These are phyloP conservation scores for Oryzias celebensis DNA, from an alignment of 2,113 vertebrate species.

Conservation along the genomic window DNA sequence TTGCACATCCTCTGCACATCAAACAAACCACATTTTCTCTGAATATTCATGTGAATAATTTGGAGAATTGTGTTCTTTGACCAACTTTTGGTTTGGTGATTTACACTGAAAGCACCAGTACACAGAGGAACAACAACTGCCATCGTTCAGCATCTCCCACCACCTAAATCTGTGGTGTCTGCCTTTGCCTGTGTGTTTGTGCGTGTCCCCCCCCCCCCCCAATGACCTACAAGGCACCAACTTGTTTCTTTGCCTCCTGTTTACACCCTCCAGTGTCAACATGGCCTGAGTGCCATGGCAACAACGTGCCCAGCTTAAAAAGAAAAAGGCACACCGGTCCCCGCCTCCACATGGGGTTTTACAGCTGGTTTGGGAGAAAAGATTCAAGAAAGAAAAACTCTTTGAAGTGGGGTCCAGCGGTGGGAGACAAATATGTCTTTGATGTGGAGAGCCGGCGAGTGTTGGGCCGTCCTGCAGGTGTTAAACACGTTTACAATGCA, in stretches of 20 bases:
- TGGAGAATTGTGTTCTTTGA: too few species aligned
- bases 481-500: constrained; percentile 34
- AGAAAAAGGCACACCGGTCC: constrained; percentile 5
- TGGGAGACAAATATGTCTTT: constrained; percentile 52
- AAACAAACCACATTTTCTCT: too few species aligned
- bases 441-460: constrained; percentile 39
- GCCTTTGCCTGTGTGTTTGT: constrained; percentile 1
- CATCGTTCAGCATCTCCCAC: constrained; percentile 6
- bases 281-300: constrained; percentile 49
- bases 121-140: too few species aligned
- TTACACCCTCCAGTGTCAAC: constrained; percentile 66
- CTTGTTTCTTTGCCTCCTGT: constrained; percentile 49
- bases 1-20: too few species aligned
- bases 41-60: too few species aligned
- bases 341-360: constrained; percentile 36
- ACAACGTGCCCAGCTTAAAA: constrained; percentile 34
- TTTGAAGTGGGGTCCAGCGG: constrained; percentile 31
- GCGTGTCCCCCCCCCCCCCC: constrained; percentile 11
- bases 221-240: constrained; percentile 19
- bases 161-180: constrained; percentile 8
- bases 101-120: too few species aligned
- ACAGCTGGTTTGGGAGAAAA: constrained; percentile 34
- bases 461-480: constrained; percentile 55
- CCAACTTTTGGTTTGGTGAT: too few species aligned
- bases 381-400: neutral